These are phyloP conservation scores for Rambutsinella grinnellia DNA, from an alignment of 2,888 invertebrate genomes.

Conservation along the genomic window DNA sequence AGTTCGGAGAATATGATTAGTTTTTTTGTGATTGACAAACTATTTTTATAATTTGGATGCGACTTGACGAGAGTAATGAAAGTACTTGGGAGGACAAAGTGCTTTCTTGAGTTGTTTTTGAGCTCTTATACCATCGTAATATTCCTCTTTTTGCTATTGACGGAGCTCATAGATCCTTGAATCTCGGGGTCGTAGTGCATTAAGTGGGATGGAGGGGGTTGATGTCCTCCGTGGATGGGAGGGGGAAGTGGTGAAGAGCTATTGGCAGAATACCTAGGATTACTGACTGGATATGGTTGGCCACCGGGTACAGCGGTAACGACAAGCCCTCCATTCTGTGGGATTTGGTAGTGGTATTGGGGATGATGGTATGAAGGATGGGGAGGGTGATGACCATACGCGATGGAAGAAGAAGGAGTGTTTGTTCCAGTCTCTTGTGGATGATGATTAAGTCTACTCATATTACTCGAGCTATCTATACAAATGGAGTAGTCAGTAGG, in stretches of 20 bases:
- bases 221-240: conserved; percentile 16
- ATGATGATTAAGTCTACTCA: conserved; percentile 48
- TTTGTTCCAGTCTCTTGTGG: conserved; percentile 42
- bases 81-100: neutral
- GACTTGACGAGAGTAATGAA: neutral
- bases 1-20: too few relatives aligned
- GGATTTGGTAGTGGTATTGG: conserved; percentile 61
- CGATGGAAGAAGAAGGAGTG: conserved; percentile 14
- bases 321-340: conserved; percentile 57
- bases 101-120: neutral
- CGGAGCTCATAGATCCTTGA: conserved; percentile 74
- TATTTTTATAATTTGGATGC: neutral
- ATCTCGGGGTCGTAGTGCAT: conserved; percentile 71
- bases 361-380: conserved; percentile 42
- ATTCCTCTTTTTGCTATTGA: conserved; percentile 72
- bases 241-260: conserved; percentile 50
- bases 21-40: neutral
- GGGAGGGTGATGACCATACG: conserved; percentile 27
- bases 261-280: conserved; percentile 51
- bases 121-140: conserved; percentile 74
- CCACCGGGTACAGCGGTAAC: conserved; percentile 40
- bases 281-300: conserved; percentile 38
- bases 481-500: conserved; percentile 61
- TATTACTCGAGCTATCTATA: conserved; percentile 54
- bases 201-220: conserved; percentile 54